Percentiles rank a stretch among this genome's conserved stretches.
phyloP scores from a whole-genome alignment of 1,140 invertebrate species.

The Cydia splendana region DNA sequence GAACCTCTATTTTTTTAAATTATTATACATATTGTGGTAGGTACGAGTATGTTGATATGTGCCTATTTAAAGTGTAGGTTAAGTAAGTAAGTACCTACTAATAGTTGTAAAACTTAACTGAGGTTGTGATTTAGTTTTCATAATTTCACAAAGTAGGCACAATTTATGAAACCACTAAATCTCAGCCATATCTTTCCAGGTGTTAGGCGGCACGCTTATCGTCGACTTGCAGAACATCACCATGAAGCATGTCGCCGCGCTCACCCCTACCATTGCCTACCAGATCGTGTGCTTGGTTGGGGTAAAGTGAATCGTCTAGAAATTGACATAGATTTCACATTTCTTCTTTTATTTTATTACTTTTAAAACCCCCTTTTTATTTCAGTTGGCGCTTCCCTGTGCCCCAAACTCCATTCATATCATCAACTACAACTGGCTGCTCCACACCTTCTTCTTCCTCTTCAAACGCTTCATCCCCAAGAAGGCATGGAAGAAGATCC shows the following conservation, averaged over 20 bases:
- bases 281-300: constrained; percentile 66
- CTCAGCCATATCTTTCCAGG: not conserved
- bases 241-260: constrained; percentile 82
- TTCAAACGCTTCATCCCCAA: constrained; percentile 89
- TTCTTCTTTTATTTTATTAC: too few species aligned
- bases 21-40: too few species aligned
- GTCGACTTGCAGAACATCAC: constrained; percentile 83
- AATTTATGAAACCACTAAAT: not conserved
- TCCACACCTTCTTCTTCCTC: constrained; percentile 85
- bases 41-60: too few species aligned
- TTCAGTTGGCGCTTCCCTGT: constrained; percentile 85
- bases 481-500: constrained; percentile 81
- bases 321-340: too few species aligned
- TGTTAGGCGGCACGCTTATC: constrained; percentile 74
- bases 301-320: not conserved
- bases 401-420: constrained; percentile 87
- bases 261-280: constrained; percentile 83
- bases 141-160: too few species aligned
- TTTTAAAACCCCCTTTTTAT: constrained; percentile 19
- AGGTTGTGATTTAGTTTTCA: too few species aligned
- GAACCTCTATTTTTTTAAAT: too few species aligned
- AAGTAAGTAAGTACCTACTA: too few species aligned
- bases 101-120: too few species aligned
- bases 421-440: constrained; percentile 88
- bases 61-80: too few species aligned